Evolutionary conservation across 2,888 invertebrate species (phyloP), one percentile per base, ranked within the genome.

Genomic region (Chrysolina haemoptera): DNA sequence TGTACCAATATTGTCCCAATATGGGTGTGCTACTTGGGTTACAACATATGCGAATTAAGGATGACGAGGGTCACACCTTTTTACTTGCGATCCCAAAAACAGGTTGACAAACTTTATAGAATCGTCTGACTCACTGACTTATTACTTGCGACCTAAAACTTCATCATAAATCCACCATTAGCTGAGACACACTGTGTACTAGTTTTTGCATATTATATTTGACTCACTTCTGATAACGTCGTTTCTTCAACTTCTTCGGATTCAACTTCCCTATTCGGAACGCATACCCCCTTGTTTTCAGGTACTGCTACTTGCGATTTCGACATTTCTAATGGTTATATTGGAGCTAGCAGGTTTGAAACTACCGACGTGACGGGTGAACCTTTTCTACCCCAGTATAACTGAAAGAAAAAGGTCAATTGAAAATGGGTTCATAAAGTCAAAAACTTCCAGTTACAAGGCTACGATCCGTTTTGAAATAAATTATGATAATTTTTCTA

Each of bases 221-320:
- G 22, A 53, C 67, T 77, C 80, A 87, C 87, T 83, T 88, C 86
- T 66, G 87, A 84, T 14, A 87, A 77, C 35, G 86, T 87, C 14
- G 87, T 86, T 81, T 87, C 86, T 77, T 86, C 86, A 43, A 82
- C 83, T 55, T 83, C 80, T 79, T 88, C 87, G 59, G 85, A 84
- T 78, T 86, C 83, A 63, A 80, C 77, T 40, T 82, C 83, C 73
- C 81, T 73, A 73, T 77, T 75, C 68, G 77, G 72, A 50, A 76
- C 69, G 14, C 79, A 76, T 1, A 77, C 77, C 12, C 76, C 77
- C 11, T 74, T 74, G 43, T 77, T 80, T 73, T 80, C 76, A 12
- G 78, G 78, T 66, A 83, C 73, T 50, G 83, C 81, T 50, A 82
- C 82, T 81, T 82, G 85, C 71, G 80, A 84, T 70, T 84, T 80